Percentiles rank a stretch among this genome's conserved stretches.
Conservation (phyloP, 2,113 vertebrate genomes). For the Syngnathus scovelli region DNA sequence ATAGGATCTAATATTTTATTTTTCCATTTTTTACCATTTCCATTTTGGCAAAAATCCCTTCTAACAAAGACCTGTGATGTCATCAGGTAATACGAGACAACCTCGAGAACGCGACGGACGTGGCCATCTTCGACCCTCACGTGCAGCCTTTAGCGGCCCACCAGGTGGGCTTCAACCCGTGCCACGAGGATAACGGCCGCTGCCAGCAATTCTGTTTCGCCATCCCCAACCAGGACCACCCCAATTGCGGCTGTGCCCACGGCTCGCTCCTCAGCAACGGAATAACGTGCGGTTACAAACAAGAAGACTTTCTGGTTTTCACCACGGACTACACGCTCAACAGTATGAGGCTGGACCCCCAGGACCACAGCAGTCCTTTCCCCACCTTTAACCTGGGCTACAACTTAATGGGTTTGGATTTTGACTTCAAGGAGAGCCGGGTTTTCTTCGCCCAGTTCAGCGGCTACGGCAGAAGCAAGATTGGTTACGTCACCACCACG, state of each 20-base stretch:
- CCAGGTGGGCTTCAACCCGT: constrained; percentile 83
- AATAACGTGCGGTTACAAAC: constrained; percentile 79
- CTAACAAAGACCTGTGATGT: background rate
- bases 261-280: constrained; percentile 76
- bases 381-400: constrained; percentile 69
- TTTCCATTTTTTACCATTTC: no score
- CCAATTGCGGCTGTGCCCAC: constrained; percentile 84
- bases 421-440: constrained; percentile 75
- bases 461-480: constrained; percentile 69
- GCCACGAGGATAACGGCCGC: constrained; percentile 79
- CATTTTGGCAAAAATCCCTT: background rate
- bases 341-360: constrained; percentile 79
- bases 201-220: constrained; percentile 90
- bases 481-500: constrained; percentile 77
- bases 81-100: constrained; percentile 78
- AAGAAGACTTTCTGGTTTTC: constrained; percentile 81
- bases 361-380: constrained; percentile 81
- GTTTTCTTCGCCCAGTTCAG: constrained; percentile 82
- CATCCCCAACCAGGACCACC: constrained; percentile 64
- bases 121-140: constrained; percentile 74
- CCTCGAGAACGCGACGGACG: constrained; percentile 78
- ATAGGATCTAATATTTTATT: background rate
- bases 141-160: constrained; percentile 76
- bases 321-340: constrained; percentile 77
- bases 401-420: constrained; percentile 76